Conservation (phyloP, 2,888 invertebrate genomes). For the Bombyx huttoni region DNA sequence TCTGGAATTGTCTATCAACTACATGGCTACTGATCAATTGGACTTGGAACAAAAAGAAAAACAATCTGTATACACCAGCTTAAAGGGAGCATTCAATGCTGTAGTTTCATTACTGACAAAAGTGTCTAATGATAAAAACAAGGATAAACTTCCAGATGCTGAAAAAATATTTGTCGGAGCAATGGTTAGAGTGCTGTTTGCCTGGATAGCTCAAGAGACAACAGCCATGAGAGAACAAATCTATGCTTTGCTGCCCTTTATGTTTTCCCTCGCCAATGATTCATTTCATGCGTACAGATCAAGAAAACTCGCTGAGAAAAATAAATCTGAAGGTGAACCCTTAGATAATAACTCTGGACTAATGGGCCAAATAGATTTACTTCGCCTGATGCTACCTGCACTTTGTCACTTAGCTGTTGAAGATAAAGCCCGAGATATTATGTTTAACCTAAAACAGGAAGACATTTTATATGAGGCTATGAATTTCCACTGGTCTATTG, state of each 20-base stretch:
- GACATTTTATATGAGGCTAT: constrained; percentile 85
- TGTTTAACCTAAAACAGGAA: constrained; percentile 84
- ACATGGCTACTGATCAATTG: constrained; percentile 84
- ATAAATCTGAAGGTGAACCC: constrained; percentile 70
- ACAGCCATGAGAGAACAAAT: constrained; percentile 89
- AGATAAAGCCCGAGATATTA: constrained; percentile 86
- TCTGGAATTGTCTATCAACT: constrained; percentile 83
- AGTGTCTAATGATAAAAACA: constrained; percentile 82
- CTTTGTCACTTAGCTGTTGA: constrained; percentile 93
- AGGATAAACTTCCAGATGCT: constrained; percentile 75
- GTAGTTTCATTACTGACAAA: constrained; percentile 81
- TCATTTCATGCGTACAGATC: constrained; percentile 82
- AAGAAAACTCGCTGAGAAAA: constrained; percentile 78
- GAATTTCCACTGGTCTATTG: constrained; percentile 89
- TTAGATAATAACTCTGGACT: constrained; percentile 57
- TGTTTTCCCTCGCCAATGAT: constrained; percentile 85
- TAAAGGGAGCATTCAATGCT: constrained; percentile 91
- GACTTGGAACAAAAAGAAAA: constrained; percentile 93
- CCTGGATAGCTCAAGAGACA: constrained; percentile 94
- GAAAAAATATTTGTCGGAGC: constrained; percentile 88
- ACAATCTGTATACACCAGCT: constrained; percentile 88
- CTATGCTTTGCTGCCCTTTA: constrained; percentile 84
- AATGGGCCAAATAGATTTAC: constrained; percentile 77
- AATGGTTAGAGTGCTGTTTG: constrained; percentile 85
- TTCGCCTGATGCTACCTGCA: constrained; percentile 89